phyloP scores from a whole-genome alignment of 2,113 vertebrate species.

The Haliaeetus leucogaster region DNA sequence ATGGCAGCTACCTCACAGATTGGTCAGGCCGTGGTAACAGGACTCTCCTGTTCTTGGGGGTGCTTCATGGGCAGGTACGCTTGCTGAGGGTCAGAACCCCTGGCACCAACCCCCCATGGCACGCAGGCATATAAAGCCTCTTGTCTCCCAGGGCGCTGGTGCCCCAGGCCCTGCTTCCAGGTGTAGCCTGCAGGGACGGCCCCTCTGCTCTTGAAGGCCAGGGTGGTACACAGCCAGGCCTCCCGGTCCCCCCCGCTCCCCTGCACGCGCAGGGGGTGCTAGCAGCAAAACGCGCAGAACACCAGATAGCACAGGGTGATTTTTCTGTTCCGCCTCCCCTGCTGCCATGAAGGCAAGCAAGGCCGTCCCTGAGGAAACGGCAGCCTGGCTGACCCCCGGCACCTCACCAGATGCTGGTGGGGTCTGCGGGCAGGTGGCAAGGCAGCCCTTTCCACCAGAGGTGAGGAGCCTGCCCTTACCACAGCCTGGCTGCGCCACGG shows the following conservation, averaged over 20 bases:
- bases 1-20: neutral
- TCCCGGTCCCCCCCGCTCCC: accelerated
- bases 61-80: neutral
- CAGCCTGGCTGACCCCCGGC: neutral
- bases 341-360: too few species aligned
- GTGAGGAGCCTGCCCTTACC: accelerated
- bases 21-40: neutral
- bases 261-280: accelerated
- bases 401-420: neutral
- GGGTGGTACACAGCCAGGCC: neutral
- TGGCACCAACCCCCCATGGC: accelerated
- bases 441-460: neutral
- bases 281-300: too few species aligned
- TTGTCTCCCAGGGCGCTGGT: accelerated
- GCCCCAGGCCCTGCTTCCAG: neutral
- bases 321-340: neutral
- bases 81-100: neutral
- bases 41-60: neutral
- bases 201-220: neutral
- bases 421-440: neutral
- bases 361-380: neutral
- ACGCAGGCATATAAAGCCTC: accelerated
- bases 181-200: neutral
- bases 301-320: neutral
- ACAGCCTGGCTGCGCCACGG: neutral